These are phyloP conservation scores for Resseliella maxima DNA, from an alignment of 2,888 invertebrate species.

Conservation along the genomic window DNA sequence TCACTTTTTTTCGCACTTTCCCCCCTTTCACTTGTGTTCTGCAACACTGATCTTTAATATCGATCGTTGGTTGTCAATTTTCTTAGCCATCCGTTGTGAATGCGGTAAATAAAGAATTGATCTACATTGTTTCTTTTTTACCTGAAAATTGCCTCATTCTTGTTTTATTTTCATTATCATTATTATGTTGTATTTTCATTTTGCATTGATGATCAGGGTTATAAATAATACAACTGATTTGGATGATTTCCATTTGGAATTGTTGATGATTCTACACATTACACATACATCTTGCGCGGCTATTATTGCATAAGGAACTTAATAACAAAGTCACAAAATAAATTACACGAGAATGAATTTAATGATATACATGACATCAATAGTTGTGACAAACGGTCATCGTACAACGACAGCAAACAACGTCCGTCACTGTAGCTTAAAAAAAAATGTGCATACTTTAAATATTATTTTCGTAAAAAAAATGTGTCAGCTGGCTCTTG, in stretches of 20 bases:
- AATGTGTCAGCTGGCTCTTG: constrained; percentile 35
- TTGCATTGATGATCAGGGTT: not conserved
- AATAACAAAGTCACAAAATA: not conserved
- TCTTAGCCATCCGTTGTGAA: not conserved
- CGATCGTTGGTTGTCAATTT: not conserved
- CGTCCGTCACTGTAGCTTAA: not conserved
- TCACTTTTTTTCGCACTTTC: constrained; percentile 51
- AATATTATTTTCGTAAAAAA: not conserved
- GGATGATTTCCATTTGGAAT: not conserved
- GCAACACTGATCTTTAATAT: constrained; percentile 9
- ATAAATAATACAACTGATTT: constrained; percentile 33
- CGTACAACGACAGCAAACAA: not conserved
- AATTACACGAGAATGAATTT: not conserved
- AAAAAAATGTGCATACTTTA: not conserved
- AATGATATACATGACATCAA: constrained; percentile 32
- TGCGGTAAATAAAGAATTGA: not conserved
- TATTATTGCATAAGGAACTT: constrained; percentile 4
- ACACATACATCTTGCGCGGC: not conserved
- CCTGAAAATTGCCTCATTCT: not conserved
- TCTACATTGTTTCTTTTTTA: too few species aligned
- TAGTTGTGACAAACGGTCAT: constrained; percentile 2
- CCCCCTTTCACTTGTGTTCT: not conserved
- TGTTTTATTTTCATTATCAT: not conserved
- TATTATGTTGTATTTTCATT: not conserved
- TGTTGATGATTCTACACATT: too few species aligned